Conservation (phyloP, 2,113 vertebrate species). For the Bos taurus region DNA sequence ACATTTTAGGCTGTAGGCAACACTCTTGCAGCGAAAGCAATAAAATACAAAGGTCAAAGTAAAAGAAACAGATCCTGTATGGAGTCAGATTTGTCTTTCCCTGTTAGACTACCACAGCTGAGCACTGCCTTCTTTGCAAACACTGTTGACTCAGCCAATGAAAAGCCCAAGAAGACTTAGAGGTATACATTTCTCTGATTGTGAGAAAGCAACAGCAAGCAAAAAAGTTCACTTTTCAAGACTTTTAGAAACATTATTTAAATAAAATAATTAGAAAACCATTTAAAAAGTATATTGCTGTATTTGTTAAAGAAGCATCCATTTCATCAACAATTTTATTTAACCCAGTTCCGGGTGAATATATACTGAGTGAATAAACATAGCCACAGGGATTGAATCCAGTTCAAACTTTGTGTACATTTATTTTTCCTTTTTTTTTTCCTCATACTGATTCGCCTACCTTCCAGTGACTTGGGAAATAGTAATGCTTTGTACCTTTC, state of each 20-base stretch:
- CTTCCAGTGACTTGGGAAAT: background rate
- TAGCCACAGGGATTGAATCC: background rate
- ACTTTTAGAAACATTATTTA: background rate
- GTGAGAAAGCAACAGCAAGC: background rate
- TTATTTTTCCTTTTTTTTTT: background rate
- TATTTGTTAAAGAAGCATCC: background rate
- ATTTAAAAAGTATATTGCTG: background rate
- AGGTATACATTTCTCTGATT: background rate
- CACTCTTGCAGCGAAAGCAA: background rate
- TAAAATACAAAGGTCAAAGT: background rate
- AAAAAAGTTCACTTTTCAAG: background rate
- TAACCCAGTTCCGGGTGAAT: background rate
- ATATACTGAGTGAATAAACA: background rate
- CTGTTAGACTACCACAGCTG: background rate
- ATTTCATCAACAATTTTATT: background rate
- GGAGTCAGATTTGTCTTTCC: background rate
- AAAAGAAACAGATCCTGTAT: background rate
- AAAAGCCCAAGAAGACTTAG: background rate
- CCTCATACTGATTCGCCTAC: background rate
- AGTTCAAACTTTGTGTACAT: background rate
- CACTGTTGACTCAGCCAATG: background rate
- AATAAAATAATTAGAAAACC: background rate
- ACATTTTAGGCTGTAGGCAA: background rate
- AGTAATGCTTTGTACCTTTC: background rate
- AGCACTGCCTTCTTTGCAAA: background rate